Conservation (phyloP, 92 coral and sea anemone genomes). For the Epizoanthus stellaris region DNA sequence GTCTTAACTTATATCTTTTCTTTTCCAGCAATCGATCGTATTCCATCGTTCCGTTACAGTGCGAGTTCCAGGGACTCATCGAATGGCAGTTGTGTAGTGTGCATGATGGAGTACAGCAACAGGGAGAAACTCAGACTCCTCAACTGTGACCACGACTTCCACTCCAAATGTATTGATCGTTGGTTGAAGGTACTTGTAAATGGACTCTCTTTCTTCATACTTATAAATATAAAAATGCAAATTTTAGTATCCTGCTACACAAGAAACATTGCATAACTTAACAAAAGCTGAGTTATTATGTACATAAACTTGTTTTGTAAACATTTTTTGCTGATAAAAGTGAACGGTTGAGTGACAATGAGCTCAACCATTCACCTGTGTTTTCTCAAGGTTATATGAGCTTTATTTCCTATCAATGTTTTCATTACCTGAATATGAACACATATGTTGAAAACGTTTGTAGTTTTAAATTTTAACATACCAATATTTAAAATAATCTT, state of each 20-base stretch:
- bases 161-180: slow-evolving; percentile 96
- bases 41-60: slow-evolving; percentile 95
- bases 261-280: background rate
- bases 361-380: no score
- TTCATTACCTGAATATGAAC: no score
- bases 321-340: no score
- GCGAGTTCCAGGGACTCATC: slow-evolving; percentile 86
- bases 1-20: background rate
- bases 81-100: slow-evolving; percentile 93
- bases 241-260: background rate
- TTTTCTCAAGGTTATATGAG: no score
- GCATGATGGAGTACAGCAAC: slow-evolving; percentile 96
- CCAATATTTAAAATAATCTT: no score
- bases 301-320: no score
- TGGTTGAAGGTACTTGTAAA: slow-evolving; percentile 83
- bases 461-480: no score
- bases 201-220: background rate
- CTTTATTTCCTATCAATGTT: no score
- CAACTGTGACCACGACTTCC: slow-evolving; percentile 95
- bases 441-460: no score
- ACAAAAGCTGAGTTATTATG: background rate
- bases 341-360: no score
- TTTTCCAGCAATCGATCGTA: slow-evolving; percentile 81
- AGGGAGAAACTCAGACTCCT: slow-evolving; percentile 91
- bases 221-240: background rate